Evolutionary conservation across 2,797 vertebrate genomes (phyloP), one percentile per base, ranked within the genome.

Genomic region (Cygnus olor): DNA sequence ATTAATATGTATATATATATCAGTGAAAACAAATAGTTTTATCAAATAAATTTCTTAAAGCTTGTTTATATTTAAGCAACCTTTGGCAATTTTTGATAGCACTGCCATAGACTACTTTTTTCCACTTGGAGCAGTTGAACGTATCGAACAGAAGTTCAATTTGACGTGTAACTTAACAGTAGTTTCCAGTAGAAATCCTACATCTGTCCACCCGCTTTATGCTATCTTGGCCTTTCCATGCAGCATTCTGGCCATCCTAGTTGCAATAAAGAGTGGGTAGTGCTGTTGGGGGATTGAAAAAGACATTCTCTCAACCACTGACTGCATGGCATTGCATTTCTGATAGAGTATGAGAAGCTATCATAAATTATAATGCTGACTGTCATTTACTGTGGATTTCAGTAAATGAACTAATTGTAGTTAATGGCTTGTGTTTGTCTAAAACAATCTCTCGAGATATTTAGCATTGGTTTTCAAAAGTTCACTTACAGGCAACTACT

Each of bases 391-490:
- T 7, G 6, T 27, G 32, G 3, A 72, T 92, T 85, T 89, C 85
- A 93, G 38, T 91, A 95, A 96, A 95, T 3, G 2, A 74, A 71
- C 5, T 25, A n/a, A 18, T 63, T 71, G 6, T 60, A 82, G 15
- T 57, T 57, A 79, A 53, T 10, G 40, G 20, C 11, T 61, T 74
- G 25, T 88, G 78, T 88, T 93, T 79, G 30, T 89, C 27, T 85
- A 64, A 86, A 21, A 44, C 20, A 42, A 74, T 3, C 6, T 88
- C 60, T 56, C 17, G 0, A 3, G n/a, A 40, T 1, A 10, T 49
- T 42, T 80, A 68, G 17, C 10, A 5, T 32, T 66, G 14, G 2
- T 42, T 94, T 91, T 66, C 34, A 68, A 17, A 12, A 32, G 28
- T 28, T 40, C 28, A 11, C 7, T 40, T 40, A 30, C 22, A 34